These are phyloP conservation scores for Hypotaenidia philippensis DNA, from an alignment of 2,797 vertebrate species.

Conservation along the genomic window DNA sequence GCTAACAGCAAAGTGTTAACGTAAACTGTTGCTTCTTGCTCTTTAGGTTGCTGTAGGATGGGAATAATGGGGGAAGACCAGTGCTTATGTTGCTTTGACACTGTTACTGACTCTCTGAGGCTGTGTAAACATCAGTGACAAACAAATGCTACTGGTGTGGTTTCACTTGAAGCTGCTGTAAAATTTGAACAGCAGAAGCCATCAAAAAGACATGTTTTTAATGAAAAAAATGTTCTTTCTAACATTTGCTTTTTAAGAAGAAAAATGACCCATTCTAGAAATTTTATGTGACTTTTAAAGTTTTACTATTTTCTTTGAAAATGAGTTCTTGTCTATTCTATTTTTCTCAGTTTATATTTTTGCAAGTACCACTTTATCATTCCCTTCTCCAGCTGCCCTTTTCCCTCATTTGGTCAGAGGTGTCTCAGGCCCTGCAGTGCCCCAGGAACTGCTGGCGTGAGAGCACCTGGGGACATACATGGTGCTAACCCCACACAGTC, in stretches of 20 bases:
- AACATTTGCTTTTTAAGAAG: background rate
- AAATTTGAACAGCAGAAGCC: background rate
- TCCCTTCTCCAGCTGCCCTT: background rate
- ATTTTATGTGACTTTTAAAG: background rate
- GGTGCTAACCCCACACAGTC: background rate
- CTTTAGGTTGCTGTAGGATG: background rate
- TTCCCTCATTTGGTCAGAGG: background rate
- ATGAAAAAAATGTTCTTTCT: background rate
- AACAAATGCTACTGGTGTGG: background rate
- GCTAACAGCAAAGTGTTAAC: background rate
- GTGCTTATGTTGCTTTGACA: background rate
- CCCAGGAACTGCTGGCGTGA: accelerated
- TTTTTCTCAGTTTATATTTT: background rate
- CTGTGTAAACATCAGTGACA: background rate
- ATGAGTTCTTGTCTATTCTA: background rate
- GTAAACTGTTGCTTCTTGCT: background rate
- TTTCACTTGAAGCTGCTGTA: conserved; percentile 9
- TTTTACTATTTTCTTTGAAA: background rate
- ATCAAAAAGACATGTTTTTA: background rate
- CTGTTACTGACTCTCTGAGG: background rate
- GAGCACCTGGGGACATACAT: accelerated
- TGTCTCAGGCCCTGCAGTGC: background rate
- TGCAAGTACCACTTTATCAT: background rate
- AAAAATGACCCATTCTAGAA: background rate
- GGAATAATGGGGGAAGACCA: background rate